Percentiles rank a stretch among this genome's conserved stretches.
Conservation (phyloP, 2,888 invertebrate species). For the Spisula solida region DNA sequence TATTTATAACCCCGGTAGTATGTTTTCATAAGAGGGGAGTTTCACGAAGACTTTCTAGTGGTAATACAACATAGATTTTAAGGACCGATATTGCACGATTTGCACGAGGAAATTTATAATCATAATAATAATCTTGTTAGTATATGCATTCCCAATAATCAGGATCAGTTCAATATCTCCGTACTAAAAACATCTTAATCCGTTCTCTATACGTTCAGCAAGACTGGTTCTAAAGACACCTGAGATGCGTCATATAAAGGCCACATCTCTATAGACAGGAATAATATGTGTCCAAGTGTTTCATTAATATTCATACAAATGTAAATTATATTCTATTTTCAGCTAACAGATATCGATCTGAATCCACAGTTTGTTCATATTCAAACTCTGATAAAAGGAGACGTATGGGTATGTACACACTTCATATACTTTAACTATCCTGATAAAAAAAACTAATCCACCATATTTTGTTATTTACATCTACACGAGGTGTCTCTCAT, state of each 20-base stretch:
- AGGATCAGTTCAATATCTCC: no score
- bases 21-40: no score
- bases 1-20: no score
- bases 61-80: no score
- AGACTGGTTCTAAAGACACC: background rate
- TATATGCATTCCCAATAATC: no score
- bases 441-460: no score
- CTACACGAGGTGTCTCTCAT: no score
- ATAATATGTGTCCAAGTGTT: background rate
- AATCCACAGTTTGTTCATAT: slow-evolving; percentile 81
- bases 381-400: slow-evolving; percentile 80
- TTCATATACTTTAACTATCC: background rate
- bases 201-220: background rate
- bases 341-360: slow-evolving; percentile 78
- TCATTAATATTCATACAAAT: background rate
- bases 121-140: no score
- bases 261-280: background rate
- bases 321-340: slow-evolving; percentile 23
- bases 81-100: no score
- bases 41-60: no score
- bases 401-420: slow-evolving; percentile 79
- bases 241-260: background rate
- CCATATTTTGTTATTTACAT: background rate
- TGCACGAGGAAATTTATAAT: no score
- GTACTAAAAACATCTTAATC: no score